Evolutionary conservation across 2,888 invertebrate genomes (phyloP), one percentile per base, ranked within the genome.

Genomic region (Spicauda simplicius): DNA sequence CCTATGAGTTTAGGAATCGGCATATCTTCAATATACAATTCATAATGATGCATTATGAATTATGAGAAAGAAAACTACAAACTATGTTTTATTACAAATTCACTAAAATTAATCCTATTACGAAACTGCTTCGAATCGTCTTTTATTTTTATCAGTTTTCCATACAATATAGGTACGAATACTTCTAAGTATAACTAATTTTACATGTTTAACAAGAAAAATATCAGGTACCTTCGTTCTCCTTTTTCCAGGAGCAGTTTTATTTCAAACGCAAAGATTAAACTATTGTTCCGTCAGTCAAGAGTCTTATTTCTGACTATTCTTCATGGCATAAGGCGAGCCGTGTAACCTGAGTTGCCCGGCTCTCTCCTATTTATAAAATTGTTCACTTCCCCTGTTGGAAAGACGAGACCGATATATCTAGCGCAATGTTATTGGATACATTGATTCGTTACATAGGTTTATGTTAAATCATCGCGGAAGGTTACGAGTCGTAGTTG

Each of bases 241-340:
- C 80, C 77, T 77, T 77, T 60, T 78, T 81, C 77, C 72, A 75
- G 74, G 77, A 79, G 82, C 81, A 84, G 81, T 83, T 85, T 85
- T 84, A 81, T 76, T 79, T 81, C 76, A 48, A 65, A 77, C 80
- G 81, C 80, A 84, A 82, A 89, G 86, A 90, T 89, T 89, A 90
- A 88, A 87, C 83, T 82, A 88, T 90, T 90, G 87, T 88, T 82
- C 84, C 82, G 88, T 86, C 87, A 88, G 84, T 85, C 85, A 84
- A 76, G 87, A 85, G 83, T 90, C 88, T 82, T 80, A 82, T 90
- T 89, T 86, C 90, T 83, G 82, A 85, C 85, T 84, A 80, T 85
- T 87, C 83, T 85, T 85, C 81, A 80, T 81, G 81, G 77, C 79
- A 84, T 84, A 85, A 88, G 77, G 70, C 69, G 85, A 85, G 76